These are phyloP conservation scores for Schizaphis graminum DNA, from an alignment of 2,888 invertebrate species.

Conservation along the genomic window DNA sequence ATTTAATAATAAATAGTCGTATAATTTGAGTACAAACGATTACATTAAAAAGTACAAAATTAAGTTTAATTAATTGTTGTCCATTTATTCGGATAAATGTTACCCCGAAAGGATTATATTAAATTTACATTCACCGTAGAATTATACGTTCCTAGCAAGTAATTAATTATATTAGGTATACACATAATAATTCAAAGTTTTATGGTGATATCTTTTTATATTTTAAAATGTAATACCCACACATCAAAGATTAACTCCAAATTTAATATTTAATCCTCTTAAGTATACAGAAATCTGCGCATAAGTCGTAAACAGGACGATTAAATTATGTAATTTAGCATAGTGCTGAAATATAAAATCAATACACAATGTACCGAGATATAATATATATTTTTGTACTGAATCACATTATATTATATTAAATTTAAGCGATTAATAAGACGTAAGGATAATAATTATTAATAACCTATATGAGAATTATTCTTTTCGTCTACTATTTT, in stretches of 20 bases:
- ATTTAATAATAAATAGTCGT: not conserved
- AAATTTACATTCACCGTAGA: not conserved
- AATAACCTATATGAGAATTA: no score
- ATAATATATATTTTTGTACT: not conserved
- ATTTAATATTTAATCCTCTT: not conserved
- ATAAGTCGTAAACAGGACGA: not conserved
- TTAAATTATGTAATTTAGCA: not conserved
- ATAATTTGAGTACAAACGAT: not conserved
- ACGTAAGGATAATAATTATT: not conserved
- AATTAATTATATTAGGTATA: not conserved
- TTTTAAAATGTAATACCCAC: not conserved
- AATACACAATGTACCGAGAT: not conserved
- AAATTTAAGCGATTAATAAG: not conserved
- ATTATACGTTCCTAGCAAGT: not conserved
- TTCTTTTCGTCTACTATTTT: not conserved
- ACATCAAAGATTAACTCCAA: not conserved
- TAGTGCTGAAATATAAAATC: not conserved
- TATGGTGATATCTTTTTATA: not conserved
- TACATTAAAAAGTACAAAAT: not conserved
- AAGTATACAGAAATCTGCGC: not conserved
- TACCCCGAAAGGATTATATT: not conserved
- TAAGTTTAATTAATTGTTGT: not conserved
- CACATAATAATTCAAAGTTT: not conserved
- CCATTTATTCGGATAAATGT: not conserved
- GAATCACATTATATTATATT: not conserved